Percentiles rank a stretch among this genome's conserved stretches.
Evolutionary conservation across 2,797 vertebrate genomes (phyloP).

Genomic region (Basileuterus tristriatus): DNA sequence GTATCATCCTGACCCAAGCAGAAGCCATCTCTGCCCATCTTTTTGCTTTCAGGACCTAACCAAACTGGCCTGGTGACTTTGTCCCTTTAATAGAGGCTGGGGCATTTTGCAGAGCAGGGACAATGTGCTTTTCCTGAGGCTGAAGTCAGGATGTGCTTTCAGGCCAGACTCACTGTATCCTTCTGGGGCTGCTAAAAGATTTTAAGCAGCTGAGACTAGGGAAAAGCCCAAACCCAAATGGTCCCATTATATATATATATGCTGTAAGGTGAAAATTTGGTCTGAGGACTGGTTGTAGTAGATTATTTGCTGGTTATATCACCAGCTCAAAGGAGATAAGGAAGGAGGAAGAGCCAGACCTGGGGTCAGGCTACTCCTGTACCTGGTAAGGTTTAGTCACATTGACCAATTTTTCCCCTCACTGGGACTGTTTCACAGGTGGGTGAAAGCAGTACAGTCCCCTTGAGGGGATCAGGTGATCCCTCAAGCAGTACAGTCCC

Average conservation of each 20-base stretch:
- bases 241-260: background rate
- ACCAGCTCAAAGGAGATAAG: background rate
- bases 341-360: background rate
- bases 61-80: background rate
- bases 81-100: background rate
- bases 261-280: background rate
- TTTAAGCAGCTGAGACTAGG: background rate
- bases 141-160: background rate
- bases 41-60: background rate
- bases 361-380: background rate
- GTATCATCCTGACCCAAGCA: background rate
- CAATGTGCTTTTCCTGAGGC: background rate
- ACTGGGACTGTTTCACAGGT: background rate
- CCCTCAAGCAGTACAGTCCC: background rate
- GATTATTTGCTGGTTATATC: background rate
- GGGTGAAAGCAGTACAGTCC: background rate
- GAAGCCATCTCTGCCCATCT: background rate
- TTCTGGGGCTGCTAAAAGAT: background rate
- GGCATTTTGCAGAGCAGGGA: background rate
- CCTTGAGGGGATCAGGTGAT: background rate
- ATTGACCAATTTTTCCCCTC: background rate
- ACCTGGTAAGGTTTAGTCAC: background rate
- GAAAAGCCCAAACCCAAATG: rapidly evolving
- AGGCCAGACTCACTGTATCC: background rate
- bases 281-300: background rate